These are phyloP conservation scores for Drosophila bocki DNA, from an alignment of 1,140 invertebrate species.

Conservation along the genomic window DNA sequence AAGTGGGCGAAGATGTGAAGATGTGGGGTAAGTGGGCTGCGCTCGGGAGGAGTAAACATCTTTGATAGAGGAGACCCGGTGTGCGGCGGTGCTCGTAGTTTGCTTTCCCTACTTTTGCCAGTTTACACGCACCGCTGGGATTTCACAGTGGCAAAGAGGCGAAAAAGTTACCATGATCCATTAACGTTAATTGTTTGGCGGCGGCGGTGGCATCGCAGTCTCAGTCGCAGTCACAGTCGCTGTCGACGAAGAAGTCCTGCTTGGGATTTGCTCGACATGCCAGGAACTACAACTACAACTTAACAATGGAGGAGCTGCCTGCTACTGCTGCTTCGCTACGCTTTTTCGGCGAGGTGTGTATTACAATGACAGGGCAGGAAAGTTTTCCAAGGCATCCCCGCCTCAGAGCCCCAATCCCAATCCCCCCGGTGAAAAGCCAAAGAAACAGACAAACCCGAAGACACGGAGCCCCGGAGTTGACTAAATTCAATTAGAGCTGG, in stretches of 20 bases:
- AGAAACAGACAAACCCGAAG: slow-evolving; percentile 42
- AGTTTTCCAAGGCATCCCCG: slow-evolving; percentile 53
- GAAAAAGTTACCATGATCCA: slow-evolving; percentile 84
- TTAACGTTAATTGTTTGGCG: slow-evolving; percentile 84
- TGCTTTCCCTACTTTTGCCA: slow-evolving; percentile 80
- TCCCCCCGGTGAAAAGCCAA: slow-evolving; percentile 5
- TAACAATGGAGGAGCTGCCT: slow-evolving; percentile 38
- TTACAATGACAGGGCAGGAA: slow-evolving; percentile 79
- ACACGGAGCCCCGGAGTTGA: slow-evolving; percentile 64
- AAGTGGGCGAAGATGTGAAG: background rate
- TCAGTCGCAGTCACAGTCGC: slow-evolving; percentile 27
- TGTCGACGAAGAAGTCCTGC: slow-evolving; percentile 60
- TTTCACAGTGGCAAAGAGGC: slow-evolving; percentile 79
- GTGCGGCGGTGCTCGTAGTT: slow-evolving; percentile 40
- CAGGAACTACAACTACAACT: slow-evolving; percentile 48
- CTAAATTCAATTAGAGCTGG: slow-evolving; percentile 79
- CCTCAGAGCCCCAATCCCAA: background rate
- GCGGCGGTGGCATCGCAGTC: slow-evolving; percentile 41
- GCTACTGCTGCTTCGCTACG: background rate
- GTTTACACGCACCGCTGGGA: slow-evolving; percentile 83
- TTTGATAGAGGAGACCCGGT: slow-evolving; percentile 37
- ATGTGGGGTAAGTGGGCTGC: slow-evolving; percentile 6
- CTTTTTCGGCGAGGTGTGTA: slow-evolving; percentile 67
- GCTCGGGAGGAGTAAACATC: slow-evolving; percentile 26
- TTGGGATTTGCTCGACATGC: slow-evolving; percentile 76